phyloP scores from a whole-genome alignment of 2,888 invertebrate genomes.

The Campaea margaritaria region DNA sequence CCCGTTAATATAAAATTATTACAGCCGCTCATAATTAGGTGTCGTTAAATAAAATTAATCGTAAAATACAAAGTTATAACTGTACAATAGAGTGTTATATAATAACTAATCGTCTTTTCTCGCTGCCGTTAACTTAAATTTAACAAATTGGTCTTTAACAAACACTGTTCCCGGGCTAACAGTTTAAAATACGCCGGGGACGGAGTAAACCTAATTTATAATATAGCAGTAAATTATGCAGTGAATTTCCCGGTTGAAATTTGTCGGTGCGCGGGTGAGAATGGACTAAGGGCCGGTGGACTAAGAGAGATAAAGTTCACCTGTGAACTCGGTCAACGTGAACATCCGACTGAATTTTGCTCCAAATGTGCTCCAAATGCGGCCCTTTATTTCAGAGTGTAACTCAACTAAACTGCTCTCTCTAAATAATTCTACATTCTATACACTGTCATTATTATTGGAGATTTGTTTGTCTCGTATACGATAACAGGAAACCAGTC shows the following conservation, averaged over 20 bases:
- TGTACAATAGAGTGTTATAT: conserved; percentile 44
- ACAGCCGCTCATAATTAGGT: conserved; percentile 38
- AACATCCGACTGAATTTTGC: neutral
- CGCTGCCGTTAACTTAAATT: conserved; percentile 53
- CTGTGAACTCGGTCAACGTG: conserved; percentile 30
- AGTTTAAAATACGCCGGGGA: conserved; percentile 61
- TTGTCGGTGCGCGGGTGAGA: conserved; percentile 56
- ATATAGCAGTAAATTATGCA: conserved; percentile 69
- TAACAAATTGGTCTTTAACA: conserved; percentile 62
- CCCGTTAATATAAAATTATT: conserved; percentile 43
- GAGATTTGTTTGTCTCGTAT: too few species aligned
- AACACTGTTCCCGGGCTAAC: conserved; percentile 55
- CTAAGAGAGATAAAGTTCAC: conserved; percentile 52
- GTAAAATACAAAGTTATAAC: conserved; percentile 44
- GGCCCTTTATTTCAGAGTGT: too few species aligned
- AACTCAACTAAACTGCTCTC: too few species aligned
- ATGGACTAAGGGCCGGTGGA: conserved; percentile 36
- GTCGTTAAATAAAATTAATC: conserved; percentile 47
- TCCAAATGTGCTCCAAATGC: neutral
- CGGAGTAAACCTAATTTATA: conserved; percentile 65
- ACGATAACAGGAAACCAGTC: too few species aligned
- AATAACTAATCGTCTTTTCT: conserved; percentile 50
- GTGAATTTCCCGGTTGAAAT: conserved; percentile 63
- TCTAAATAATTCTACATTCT: too few species aligned
- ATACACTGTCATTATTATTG: too few species aligned